These are phyloP conservation scores for Adelognathus sp. DNA, from an alignment of 2,888 invertebrate genomes.

Conservation along the genomic window DNA sequence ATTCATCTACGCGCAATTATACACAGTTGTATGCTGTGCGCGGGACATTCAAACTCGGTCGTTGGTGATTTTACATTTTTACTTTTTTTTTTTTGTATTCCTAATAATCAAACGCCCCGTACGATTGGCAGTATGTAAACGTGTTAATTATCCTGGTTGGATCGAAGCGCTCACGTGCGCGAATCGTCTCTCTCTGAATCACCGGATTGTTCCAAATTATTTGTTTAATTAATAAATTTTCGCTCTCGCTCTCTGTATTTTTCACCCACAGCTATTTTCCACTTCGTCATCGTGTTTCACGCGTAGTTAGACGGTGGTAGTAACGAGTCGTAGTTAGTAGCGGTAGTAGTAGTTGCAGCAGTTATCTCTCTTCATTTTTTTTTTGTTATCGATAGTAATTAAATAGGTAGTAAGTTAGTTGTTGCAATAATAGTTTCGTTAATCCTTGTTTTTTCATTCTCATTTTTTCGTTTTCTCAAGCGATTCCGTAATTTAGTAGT, in stretches of 20 bases:
- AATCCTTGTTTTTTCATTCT: conserved; percentile 36
- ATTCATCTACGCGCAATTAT: conserved; percentile 68
- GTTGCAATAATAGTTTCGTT: conserved; percentile 38
- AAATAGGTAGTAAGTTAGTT: conserved; percentile 55
- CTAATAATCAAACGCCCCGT: conserved; percentile 67
- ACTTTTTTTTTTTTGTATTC: conserved; percentile 1
- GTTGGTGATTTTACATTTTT: conserved; percentile 24
- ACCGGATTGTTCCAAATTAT: conserved; percentile 41
- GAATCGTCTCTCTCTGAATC: conserved; percentile 28
- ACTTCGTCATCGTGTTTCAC: conserved; percentile 31
- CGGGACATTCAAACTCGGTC: conserved; percentile 59
- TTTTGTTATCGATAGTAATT: conserved; percentile 55
- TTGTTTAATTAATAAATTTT: conserved; percentile 30
- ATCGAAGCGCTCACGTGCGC: conserved; percentile 34
- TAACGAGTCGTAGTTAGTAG: conserved; percentile 51
- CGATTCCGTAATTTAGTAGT: conserved; percentile 54
- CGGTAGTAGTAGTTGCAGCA: conserved; percentile 55
- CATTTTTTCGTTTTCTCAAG: conserved; percentile 5
- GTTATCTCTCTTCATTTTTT: too few species aligned
- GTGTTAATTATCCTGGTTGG: conserved; percentile 58
- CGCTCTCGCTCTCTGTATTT: conserved; percentile 7
- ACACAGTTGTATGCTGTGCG: conserved; percentile 41
- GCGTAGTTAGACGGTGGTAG: conserved; percentile 44
- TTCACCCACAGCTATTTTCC: conserved; percentile 19
- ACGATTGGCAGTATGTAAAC: conserved; percentile 79